A percentile compares a stretch with the other conserved stretches of the same genome.
These are phyloP conservation scores for Platygyra sinensis DNA, from an alignment of 64 coral and sea anemone genomes.

Conservation along the genomic window DNA sequence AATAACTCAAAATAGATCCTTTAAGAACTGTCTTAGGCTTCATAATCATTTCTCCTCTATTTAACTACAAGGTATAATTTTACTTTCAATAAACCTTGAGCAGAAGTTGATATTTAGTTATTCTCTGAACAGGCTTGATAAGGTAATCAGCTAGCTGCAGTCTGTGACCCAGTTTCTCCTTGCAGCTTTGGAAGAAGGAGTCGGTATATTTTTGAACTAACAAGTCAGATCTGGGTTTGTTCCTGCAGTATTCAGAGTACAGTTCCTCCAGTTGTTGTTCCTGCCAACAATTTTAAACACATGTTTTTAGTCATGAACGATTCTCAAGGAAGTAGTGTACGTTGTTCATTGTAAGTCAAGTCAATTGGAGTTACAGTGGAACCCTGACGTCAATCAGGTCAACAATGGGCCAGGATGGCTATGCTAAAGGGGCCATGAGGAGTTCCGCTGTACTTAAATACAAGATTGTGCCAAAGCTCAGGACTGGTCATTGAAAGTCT, in stretches of 20 bases:
- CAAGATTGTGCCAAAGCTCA: too few species aligned
- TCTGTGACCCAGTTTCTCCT: slow-evolving; percentile 75
- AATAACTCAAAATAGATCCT: too few species aligned
- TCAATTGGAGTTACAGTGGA: too few species aligned
- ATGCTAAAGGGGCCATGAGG: too few species aligned
- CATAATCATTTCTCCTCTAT: too few species aligned
- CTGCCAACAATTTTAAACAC: slow-evolving; percentile 19
- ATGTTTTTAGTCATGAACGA: background rate
- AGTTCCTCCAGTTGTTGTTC: slow-evolving; percentile 85
- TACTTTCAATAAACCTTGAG: slow-evolving; percentile 47
- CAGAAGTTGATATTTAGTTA: slow-evolving; percentile 90
- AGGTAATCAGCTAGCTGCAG: slow-evolving; percentile 86
- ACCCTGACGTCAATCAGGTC: too few species aligned
- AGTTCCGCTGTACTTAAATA: too few species aligned
- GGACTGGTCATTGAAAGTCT: too few species aligned
- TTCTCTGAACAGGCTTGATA: slow-evolving; percentile 93
- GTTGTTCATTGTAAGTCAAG: too few species aligned
- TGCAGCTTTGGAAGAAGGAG: slow-evolving; percentile 79
- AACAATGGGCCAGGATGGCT: too few species aligned
- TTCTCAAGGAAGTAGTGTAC: background rate
- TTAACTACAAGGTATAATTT: too few species aligned
- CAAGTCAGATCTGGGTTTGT: slow-evolving; percentile 85
- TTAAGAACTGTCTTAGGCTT: too few species aligned
- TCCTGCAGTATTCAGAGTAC: slow-evolving; percentile 83
- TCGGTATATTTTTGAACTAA: slow-evolving; percentile 73